A percentile compares a stretch with the other conserved stretches of the same genome.
These are phyloP conservation scores for Agonopterix alstromeriana DNA, from an alignment of 2,888 invertebrate genomes.

Conservation along the genomic window DNA sequence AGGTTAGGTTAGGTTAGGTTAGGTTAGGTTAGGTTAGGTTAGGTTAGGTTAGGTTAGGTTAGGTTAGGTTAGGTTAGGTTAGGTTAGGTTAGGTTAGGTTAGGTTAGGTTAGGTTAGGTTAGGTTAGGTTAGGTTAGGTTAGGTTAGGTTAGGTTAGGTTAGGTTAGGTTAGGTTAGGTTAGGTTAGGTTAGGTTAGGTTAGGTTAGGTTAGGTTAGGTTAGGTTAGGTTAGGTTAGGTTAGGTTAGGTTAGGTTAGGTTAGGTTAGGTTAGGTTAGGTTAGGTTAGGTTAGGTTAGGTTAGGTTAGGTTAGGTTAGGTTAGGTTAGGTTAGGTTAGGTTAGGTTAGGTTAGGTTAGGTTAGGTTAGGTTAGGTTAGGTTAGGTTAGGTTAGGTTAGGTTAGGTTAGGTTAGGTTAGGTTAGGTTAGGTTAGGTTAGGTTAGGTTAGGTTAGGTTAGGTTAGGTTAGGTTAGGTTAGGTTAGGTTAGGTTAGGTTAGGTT, in stretches of 20 bases:
- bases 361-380: conserved; percentile 13
- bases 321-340: conserved; percentile 12
- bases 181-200: conserved; percentile 13
- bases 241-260: conserved; percentile 3
- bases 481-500: conserved; percentile 10
- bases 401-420: conserved; percentile 15
- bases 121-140: conserved; percentile 10
- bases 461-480: conserved; percentile 17
- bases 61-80: conserved; percentile 3
- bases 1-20: conserved; percentile 13
- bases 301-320: conserved; percentile 10
- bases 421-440: conserved; percentile 3
- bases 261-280: conserved; percentile 13
- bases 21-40: conserved; percentile 15
- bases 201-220: conserved; percentile 15
- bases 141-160: conserved; percentile 12
- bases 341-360: conserved; percentile 12
- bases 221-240: conserved; percentile 15
- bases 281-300: conserved; percentile 17
- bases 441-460: conserved; percentile 13
- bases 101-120: conserved; percentile 17
- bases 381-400: conserved; percentile 15
- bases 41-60: conserved; percentile 15
- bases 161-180: conserved; percentile 12
- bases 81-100: conserved; percentile 13